A percentile compares a stretch with the other conserved stretches of the same genome.
Conservation (phyloP, 2,888 invertebrate genomes). For the Drosophila falleni region DNA sequence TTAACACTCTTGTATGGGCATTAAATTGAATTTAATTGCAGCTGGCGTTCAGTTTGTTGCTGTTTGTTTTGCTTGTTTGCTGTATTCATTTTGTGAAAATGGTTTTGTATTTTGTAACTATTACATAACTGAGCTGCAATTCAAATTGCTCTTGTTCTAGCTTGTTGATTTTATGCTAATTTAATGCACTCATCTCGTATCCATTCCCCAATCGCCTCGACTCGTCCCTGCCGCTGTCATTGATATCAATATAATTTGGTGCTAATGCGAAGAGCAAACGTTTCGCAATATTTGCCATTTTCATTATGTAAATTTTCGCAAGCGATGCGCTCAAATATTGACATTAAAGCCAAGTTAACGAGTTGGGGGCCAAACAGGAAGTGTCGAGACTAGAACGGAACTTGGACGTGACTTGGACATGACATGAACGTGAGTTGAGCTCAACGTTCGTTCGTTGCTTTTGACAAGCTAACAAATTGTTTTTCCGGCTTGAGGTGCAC, state of each 20-base stretch:
- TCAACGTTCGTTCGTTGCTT: constrained; percentile 59
- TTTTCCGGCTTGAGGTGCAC: constrained; percentile 78
- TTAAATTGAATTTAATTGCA: constrained; percentile 80
- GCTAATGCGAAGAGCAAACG: constrained; percentile 67
- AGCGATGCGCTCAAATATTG: constrained; percentile 56
- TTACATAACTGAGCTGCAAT: constrained; percentile 34
- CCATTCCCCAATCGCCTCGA: neutral
- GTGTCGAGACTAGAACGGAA: constrained; percentile 48
- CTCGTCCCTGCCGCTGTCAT: constrained; percentile 13
- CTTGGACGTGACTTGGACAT: constrained; percentile 48
- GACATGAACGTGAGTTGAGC: constrained; percentile 37
- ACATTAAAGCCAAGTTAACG: constrained; percentile 67
- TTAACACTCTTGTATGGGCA: constrained; percentile 47
- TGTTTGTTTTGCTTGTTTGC: constrained; percentile 57
- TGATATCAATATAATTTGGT: constrained; percentile 73
- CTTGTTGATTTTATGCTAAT: constrained; percentile 78
- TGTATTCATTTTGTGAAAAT: constrained; percentile 52
- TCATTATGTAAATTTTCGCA: constrained; percentile 70
- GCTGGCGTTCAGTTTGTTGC: constrained; percentile 19
- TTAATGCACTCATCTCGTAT: constrained; percentile 66
- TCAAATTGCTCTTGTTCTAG: constrained; percentile 15
- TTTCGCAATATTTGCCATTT: constrained; percentile 63
- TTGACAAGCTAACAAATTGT: constrained; percentile 80
- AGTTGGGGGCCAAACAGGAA: constrained; percentile 45
- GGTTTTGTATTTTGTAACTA: constrained; percentile 64